A percentile compares a stretch with the other conserved stretches of the same genome.
Evolutionary conservation across 2,113 vertebrate species (phyloP).

Genomic region (Gambusia affinis): DNA sequence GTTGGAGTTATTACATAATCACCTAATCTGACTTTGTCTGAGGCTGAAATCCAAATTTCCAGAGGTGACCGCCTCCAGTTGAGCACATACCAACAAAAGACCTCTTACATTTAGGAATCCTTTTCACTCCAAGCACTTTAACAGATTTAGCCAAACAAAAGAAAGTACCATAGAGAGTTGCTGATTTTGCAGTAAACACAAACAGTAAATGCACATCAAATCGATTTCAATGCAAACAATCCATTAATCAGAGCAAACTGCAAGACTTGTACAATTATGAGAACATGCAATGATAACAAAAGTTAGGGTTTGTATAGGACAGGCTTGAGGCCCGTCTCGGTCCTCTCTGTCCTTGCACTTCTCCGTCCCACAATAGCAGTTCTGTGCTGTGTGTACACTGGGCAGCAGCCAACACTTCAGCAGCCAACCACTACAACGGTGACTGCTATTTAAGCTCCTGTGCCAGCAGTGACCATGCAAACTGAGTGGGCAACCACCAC

Average conservation of each 20-base stretch:
- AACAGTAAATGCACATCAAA: background rate
- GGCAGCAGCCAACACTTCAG: slow-evolving; percentile 21
- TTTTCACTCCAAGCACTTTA: background rate
- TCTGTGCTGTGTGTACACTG: slow-evolving; percentile 45
- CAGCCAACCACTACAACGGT: slow-evolving; percentile 37
- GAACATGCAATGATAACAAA: background rate
- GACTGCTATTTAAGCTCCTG: slow-evolving; percentile 31
- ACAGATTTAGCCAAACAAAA: background rate
- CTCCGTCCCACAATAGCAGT: slow-evolving; percentile 45
- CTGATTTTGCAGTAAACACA: background rate
- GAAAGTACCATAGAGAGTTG: background rate
- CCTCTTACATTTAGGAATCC: background rate
- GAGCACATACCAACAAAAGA: background rate
- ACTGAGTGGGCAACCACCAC: slow-evolving; percentile 9
- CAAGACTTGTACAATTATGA: background rate
- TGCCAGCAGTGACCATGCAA: slow-evolving; percentile 25
- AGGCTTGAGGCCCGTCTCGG: slow-evolving; percentile 11
- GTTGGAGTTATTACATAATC: background rate
- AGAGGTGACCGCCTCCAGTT: background rate
- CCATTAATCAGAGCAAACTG: background rate
- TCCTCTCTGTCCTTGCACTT: slow-evolving; percentile 5
- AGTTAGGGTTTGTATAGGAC: background rate
- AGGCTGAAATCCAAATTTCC: no score
- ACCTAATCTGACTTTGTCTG: no score
- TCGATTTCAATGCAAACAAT: background rate